phyloP scores from a whole-genome alignment of 1,140 invertebrate genomes.

The Trialeurodes vaporariorum region DNA sequence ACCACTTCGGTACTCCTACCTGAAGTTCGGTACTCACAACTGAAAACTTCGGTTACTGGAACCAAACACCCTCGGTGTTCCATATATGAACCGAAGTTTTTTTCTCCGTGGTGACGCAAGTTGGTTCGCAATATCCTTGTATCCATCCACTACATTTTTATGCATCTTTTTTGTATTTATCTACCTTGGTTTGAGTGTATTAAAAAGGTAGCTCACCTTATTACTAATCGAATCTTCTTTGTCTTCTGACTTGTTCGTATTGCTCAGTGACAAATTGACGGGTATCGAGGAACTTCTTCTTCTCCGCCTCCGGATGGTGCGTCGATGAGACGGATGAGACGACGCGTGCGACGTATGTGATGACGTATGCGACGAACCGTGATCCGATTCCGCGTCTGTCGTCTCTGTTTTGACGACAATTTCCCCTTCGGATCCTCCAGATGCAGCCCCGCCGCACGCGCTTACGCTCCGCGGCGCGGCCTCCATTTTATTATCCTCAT shows the following conservation, averaged over 20 bases:
- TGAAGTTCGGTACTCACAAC: too few relatives aligned
- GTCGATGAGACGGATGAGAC: slow-evolving; percentile 17
- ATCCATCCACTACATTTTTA: too few relatives aligned
- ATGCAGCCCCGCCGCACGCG: slow-evolving; percentile 40
- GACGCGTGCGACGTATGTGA: slow-evolving; percentile 17
- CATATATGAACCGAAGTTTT: too few relatives aligned
- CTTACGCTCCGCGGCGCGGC: slow-evolving; percentile 34
- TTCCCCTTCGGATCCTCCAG: slow-evolving; percentile 20
- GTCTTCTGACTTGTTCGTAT: slow-evolving; percentile 29
- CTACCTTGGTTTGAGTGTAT: too few relatives aligned
- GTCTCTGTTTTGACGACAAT: background rate
- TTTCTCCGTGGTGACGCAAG: too few relatives aligned
- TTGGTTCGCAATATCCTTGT: too few relatives aligned
- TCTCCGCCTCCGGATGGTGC: slow-evolving; percentile 12
- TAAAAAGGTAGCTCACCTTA: background rate
- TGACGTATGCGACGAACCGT: background rate
- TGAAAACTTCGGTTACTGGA: too few relatives aligned
- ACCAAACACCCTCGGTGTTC: too few relatives aligned
- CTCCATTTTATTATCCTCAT: slow-evolving; percentile 34
- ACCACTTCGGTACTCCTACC: too few relatives aligned
- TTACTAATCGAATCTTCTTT: slow-evolving; percentile 10
- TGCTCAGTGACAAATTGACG: slow-evolving; percentile 57
- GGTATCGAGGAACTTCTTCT: slow-evolving; percentile 44
- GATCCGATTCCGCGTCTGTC: background rate
- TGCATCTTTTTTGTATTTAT: too few relatives aligned